Conservation (phyloP, 2,797 vertebrate species). For the Hafferia zeledoni region DNA sequence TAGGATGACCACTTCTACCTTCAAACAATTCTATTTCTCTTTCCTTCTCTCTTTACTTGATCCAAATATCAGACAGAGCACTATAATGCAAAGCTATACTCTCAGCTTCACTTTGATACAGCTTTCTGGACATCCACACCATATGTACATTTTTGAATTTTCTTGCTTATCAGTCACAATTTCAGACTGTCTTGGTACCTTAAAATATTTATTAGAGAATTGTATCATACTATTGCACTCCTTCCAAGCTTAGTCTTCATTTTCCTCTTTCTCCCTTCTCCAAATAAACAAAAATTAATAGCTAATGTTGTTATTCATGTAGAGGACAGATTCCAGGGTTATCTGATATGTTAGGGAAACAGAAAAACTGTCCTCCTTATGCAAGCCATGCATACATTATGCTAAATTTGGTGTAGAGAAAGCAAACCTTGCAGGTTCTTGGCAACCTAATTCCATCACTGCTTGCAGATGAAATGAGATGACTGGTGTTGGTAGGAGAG, state of each 20-base stretch:
- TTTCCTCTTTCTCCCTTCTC: background rate
- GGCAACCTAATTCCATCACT: conserved; percentile 27
- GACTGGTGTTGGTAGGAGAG: background rate
- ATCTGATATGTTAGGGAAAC: background rate
- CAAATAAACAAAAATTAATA: background rate
- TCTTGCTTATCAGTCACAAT: background rate
- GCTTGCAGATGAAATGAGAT: conserved; percentile 1
- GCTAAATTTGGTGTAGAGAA: conserved; percentile 19
- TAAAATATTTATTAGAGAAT: background rate
- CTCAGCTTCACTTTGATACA: background rate
- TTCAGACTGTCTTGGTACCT: background rate
- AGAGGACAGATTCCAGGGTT: background rate
- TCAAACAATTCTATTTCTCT: background rate
- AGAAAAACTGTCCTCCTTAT: background rate
- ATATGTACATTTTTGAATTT: background rate
- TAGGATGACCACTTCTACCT: background rate
- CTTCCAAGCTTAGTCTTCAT: background rate
- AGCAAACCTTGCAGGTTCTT: background rate
- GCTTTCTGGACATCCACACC: background rate
- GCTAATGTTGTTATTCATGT: background rate
- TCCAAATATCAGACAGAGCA: background rate
- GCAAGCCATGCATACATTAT: background rate
- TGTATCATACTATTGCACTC: background rate
- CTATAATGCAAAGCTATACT: background rate
- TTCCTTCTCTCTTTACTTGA: background rate